These are phyloP conservation scores for Aleiodes sp. DNA, from an alignment of 1,140 invertebrate genomes.

Conservation along the genomic window DNA sequence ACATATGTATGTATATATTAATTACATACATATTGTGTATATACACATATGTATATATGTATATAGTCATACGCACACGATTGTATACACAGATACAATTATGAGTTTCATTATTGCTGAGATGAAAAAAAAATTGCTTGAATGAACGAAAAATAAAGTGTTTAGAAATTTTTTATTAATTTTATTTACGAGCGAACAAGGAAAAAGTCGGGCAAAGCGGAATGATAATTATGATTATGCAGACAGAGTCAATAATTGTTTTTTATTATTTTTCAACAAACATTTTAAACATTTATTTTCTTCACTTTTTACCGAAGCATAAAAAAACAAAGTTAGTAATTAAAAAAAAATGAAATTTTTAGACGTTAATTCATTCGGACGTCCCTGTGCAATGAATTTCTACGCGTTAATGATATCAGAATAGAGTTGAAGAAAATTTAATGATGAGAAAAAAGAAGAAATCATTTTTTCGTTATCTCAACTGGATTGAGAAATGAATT, in stretches of 20 bases:
- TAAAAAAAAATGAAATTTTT: slow-evolving; percentile 54
- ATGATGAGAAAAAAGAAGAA: slow-evolving; percentile 23
- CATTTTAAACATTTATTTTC: neutral
- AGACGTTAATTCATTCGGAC: slow-evolving; percentile 64
- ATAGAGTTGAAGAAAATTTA: slow-evolving; percentile 22
- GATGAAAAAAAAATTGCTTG: neutral
- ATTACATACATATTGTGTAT: slow-evolving; percentile 42
- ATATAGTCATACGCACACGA: slow-evolving; percentile 50
- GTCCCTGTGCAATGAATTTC: slow-evolving; percentile 47
- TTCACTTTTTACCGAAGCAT: neutral
- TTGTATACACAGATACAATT: slow-evolving; percentile 38
- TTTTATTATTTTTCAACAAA: too few relatives aligned
- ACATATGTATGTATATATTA: slow-evolving; percentile 39
- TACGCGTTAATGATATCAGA: slow-evolving; percentile 21
- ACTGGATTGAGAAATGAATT: slow-evolving; percentile 37
- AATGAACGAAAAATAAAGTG: neutral
- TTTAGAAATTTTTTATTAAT: slow-evolving; percentile 7
- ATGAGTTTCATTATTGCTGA: slow-evolving; percentile 13
- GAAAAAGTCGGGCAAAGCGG: neutral
- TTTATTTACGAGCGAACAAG: slow-evolving; percentile 16
- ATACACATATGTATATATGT: slow-evolving; percentile 40
- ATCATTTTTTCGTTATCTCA: slow-evolving; percentile 35
- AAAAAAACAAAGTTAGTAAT: neutral
- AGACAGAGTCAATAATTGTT: too few relatives aligned
- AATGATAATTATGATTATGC: neutral